Evolutionary conservation across 2,797 vertebrate species (phyloP), one percentile per base, ranked within the genome.

Genomic region (Hoplostethus mediterraneus): DNA sequence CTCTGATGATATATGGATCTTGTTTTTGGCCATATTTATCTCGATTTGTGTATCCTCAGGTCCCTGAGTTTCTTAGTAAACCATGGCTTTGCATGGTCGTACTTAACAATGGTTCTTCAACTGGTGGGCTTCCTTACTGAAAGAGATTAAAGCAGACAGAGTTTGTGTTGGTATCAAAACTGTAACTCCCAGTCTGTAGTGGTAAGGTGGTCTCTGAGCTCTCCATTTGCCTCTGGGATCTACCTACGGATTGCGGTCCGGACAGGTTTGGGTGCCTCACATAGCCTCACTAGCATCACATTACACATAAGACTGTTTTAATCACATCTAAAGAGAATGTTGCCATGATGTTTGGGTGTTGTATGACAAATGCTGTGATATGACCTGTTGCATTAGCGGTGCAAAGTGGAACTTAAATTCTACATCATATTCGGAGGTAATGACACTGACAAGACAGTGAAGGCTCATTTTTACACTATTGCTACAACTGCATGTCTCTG

Each of bases 401-500:
- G 17, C 16, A 59, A 58, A 72, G 9, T 11, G 30, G 1, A 44
- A 4, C 42, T 44, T 44, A 44, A 44, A 10, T 42, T 28, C 28
- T 28, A 28, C 28, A 28, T 28, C 28, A 28, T 28, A 28, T 28
- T 44, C 12, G 3, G 42, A 44, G 12, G 11, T 1, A 44, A 44
- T 44, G 13, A 62, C 21, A 10, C n/a, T 17, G 5, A 58, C 0
- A 17, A 47, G 8, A 13, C n/a, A 56, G 30, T 6, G 0, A 67
- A 52, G 48, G 28, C 10, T 66, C 2, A 9, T 7, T 8, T 51
- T 51, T 51, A 63, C 8, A 31, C 21, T 68, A 16, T 63, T 79
- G n/a, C 62, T 17, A 31, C 25, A 67, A 1, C 21, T 56, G 16
- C 1, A 6, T 76, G 49, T 75, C 31, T 75, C 31, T 70, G 1